These are phyloP conservation scores for Puffinus mauretanicus DNA, from an alignment of 2,113 vertebrate species.

Conservation along the genomic window DNA sequence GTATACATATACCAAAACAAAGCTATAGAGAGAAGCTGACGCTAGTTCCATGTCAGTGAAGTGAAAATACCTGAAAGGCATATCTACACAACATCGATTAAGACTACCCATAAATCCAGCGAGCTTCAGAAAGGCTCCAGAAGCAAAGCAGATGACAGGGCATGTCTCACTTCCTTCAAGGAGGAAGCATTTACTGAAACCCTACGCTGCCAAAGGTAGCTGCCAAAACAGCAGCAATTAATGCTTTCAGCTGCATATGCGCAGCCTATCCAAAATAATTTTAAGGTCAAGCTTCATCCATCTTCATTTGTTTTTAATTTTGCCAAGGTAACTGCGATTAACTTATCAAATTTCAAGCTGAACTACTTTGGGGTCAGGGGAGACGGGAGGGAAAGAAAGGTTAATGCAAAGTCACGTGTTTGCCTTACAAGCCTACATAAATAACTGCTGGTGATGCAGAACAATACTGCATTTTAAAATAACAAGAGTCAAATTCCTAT, in stretches of 20 bases:
- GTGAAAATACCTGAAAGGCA: neutral
- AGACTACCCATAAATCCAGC: neutral
- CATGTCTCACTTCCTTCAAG: constrained; percentile 12
- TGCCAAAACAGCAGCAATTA: constrained; percentile 43
- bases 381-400: neutral
- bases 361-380: neutral
- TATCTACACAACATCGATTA: neutral
- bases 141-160: neutral
- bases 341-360: constrained; percentile 18
- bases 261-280: constrained; percentile 27
- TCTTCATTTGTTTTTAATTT: constrained; percentile 38
- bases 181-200: constrained; percentile 48
- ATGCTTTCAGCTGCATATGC: neutral
- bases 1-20: neutral
- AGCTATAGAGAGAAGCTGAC: neutral
- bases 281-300: constrained; percentile 8
- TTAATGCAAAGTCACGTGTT: neutral
- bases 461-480: neutral
- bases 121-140: constrained; percentile 18
- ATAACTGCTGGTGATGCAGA: neutral
- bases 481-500: neutral
- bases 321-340: constrained; percentile 21
- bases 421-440: constrained; percentile 9
- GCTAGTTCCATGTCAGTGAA: neutral
- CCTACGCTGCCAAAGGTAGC: constrained; percentile 16